A percentile compares a stretch with the other conserved stretches of the same genome.
These are phyloP conservation scores for Protosalanx chinensis DNA, from an alignment of 2,797 vertebrate genomes.

Conservation along the genomic window DNA sequence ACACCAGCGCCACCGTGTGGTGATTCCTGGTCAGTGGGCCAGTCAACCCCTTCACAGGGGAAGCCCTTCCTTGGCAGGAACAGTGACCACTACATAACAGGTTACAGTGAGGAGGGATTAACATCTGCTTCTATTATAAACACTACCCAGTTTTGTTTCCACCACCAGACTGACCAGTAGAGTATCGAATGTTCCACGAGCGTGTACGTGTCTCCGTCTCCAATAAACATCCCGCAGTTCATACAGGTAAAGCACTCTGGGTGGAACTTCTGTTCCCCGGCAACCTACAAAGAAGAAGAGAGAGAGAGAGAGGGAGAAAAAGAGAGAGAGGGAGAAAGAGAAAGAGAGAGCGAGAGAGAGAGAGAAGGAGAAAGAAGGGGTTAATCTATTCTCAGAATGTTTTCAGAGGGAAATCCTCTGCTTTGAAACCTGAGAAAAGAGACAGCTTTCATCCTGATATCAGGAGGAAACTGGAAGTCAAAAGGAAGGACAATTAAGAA, in stretches of 20 bases:
- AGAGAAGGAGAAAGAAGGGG: slow-evolving; percentile 8
- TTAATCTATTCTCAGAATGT: slow-evolving; percentile 44
- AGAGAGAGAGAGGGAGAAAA: background rate
- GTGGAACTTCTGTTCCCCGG: slow-evolving; percentile 93
- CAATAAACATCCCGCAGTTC: slow-evolving; percentile 84
- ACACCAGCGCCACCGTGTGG: slow-evolving; percentile 91
- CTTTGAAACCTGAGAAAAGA: slow-evolving; percentile 30
- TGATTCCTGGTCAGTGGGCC: slow-evolving; percentile 76
- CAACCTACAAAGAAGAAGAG: slow-evolving; percentile 73
- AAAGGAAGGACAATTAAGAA: slow-evolving; percentile 36
- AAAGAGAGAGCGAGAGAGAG: background rate
- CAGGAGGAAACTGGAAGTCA: slow-evolving; percentile 20
- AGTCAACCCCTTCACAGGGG: slow-evolving; percentile 64
- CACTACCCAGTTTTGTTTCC: background rate
- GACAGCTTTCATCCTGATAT: slow-evolving; percentile 38
- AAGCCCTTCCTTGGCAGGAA: slow-evolving; percentile 81
- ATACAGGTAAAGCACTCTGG: slow-evolving; percentile 93
- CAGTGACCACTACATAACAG: slow-evolving; percentile 79
- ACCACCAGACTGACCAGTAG: slow-evolving; percentile 66
- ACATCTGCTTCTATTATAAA: background rate
- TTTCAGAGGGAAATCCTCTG: slow-evolving; percentile 57
- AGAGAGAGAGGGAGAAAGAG: slow-evolving; percentile 8
- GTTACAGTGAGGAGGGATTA: slow-evolving; percentile 2
- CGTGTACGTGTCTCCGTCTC: slow-evolving; percentile 89
- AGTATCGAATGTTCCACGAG: slow-evolving; percentile 89